Evolutionary conservation across 2,888 invertebrate genomes (phyloP).

Genomic region (Latrodectus elegans): DNA sequence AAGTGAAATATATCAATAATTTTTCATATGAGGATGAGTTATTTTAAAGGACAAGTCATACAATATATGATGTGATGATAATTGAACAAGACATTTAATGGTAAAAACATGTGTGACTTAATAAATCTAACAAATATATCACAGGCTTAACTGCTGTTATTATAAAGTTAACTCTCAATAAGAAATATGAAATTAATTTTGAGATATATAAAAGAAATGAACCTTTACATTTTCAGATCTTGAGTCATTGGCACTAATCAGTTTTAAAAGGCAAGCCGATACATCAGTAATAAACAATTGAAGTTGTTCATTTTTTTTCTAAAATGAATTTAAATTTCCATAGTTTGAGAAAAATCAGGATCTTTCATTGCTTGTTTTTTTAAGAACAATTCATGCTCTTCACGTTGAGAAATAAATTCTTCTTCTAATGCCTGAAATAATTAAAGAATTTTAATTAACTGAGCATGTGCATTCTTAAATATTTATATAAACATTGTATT

Average conservation of each 20-base stretch:
- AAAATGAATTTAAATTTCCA: not conserved
- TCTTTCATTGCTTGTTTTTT: constrained; percentile 18
- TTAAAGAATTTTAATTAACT: constrained; percentile 1
- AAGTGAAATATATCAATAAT: not conserved
- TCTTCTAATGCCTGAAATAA: constrained; percentile 88
- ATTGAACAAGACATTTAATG: not conserved
- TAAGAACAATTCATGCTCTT: constrained; percentile 85
- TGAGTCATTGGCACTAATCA: not conserved
- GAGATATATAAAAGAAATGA: not conserved
- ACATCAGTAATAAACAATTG: not conserved
- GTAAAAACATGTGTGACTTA: not conserved
- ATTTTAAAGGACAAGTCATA: not conserved
- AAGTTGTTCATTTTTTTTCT: not conserved
- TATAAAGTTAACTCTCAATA: not conserved
- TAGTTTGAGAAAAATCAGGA: not conserved
- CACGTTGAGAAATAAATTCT: constrained; percentile 89
- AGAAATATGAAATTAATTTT: not conserved
- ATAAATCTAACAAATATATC: constrained; percentile 5
- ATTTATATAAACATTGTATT: not conserved
- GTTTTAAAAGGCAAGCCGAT: not conserved
- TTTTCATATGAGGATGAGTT: not conserved
- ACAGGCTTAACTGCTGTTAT: not conserved
- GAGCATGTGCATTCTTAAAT: not conserved
- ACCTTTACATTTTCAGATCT: not conserved
- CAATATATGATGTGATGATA: not conserved